phyloP scores from a whole-genome alignment of 2,113 vertebrate species.

The Pardalotus punctatus region DNA sequence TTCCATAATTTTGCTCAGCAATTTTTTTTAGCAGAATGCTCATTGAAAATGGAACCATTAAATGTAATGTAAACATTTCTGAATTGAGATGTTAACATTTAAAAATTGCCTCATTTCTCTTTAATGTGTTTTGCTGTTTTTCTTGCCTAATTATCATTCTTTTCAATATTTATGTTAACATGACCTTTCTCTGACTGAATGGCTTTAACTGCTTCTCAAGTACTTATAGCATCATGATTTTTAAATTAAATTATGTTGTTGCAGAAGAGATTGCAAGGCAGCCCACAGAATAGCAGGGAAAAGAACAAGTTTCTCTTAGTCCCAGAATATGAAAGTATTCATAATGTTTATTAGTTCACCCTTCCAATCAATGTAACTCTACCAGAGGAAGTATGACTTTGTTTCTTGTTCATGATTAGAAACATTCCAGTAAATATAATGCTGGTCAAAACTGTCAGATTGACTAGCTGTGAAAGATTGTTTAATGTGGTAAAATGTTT shows the following conservation, averaged over 20 bases:
- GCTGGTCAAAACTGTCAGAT: not conserved
- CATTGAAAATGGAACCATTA: conserved; percentile 57
- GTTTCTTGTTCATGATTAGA: not conserved
- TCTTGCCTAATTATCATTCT: conserved; percentile 68
- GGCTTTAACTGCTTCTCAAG: conserved; percentile 57
- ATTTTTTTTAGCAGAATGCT: conserved; percentile 29
- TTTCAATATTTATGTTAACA: conserved; percentile 75
- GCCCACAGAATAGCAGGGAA: not conserved
- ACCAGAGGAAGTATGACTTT: not conserved
- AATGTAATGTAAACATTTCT: conserved; percentile 54
- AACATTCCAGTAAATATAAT: not conserved
- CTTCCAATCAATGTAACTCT: not conserved
- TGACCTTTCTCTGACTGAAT: conserved; percentile 75
- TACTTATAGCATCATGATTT: conserved; percentile 59
- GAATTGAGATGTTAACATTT: conserved; percentile 72
- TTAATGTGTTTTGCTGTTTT: conserved; percentile 72
- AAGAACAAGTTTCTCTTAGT: not conserved
- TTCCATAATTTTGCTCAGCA: conserved; percentile 5
- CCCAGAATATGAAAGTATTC: not conserved
- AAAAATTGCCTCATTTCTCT: conserved; percentile 59
- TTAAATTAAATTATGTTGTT: conserved; percentile 64
- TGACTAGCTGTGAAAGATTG: not conserved
- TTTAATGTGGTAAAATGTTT: conserved; percentile 11
- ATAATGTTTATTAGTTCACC: not conserved
- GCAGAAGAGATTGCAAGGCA: not conserved